Base-by-base conservation (phyloP, 2,888 invertebrate genomes). In the Deilephila porcellus region DNA sequence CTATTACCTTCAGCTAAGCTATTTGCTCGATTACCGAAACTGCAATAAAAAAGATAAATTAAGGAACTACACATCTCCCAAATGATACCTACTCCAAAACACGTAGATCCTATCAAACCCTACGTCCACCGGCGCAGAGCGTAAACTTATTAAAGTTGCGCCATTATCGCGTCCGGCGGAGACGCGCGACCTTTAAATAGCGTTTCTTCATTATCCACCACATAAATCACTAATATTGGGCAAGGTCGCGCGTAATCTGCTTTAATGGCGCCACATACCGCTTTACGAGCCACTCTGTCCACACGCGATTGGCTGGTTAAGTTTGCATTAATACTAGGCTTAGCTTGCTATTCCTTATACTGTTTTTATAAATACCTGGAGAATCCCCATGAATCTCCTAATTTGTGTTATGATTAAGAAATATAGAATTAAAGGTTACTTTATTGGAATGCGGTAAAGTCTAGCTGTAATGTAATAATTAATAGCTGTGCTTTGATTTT, bases 211-310 rank as follows among this genome's bases (percentile, higher is more conserved):
- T 71, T 71, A 71, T 71, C 37, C 60, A 37, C 11, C 32, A 37
- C 45, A 71, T 71, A 71, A 60, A 71, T 71, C 71, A 71, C 14
- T 45, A 60, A 71, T 71, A 60, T 71, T 60, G 60, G 67, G 71
- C 71, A 71, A 71, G 71, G 71, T 71, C 71, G 45, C 37, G 71
- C 60, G 71, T 71, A 71, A 71, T 71, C 71, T 59, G 60, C 60
- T 71, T 60, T 71, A 71, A 71, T 71, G 60, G 71, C 25, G 45
- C 71, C 71, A 71, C 71, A 60, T 71, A 60, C 60, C 25, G 71
- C 37, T 71, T 71, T 71, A 71, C 60, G 67, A 67, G 20, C 67
- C 3, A 25, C 45, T 17, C 67, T 67, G 67, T 17, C 45, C 45
- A 67, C 67, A 67, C 67, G 67, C 52, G 52, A 67, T 45, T 25